Evolutionary conservation across 2,113 vertebrate species (phyloP).

Genomic region (Calcarius ornatus): DNA sequence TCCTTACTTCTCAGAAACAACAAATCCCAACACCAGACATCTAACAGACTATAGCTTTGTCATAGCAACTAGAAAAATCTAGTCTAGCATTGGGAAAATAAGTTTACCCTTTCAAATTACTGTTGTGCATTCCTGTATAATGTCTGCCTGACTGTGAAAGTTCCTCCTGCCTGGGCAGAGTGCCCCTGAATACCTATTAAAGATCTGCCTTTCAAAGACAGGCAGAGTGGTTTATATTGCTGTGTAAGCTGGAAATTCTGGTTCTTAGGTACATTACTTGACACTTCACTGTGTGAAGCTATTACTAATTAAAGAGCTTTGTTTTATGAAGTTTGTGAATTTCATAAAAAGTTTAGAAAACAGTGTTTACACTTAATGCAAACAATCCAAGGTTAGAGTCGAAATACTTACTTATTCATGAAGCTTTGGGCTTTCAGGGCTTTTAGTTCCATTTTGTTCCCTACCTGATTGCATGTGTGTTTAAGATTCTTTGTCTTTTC

Average conservation of each 20-base stretch:
- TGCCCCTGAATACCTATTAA: neutral
- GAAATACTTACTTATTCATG: neutral
- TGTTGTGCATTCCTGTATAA: neutral
- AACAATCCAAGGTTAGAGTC: neutral
- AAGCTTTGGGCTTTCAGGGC: neutral
- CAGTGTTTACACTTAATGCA: neutral
- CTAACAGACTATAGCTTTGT: neutral
- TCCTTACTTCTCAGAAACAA: neutral
- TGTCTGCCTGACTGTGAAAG: neutral
- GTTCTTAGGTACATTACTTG: neutral
- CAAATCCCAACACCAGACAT: neutral
- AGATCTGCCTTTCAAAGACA: neutral
- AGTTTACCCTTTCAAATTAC: neutral
- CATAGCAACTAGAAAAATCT: neutral
- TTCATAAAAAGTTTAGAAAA: slow-evolving; percentile 1
- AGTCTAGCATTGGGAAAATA: neutral
- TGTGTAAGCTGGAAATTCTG: slow-evolving; percentile 1
- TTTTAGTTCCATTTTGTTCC: neutral
- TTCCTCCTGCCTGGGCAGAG: neutral
- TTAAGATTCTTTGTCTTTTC: neutral
- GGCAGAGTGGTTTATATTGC: neutral
- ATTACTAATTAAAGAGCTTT: slow-evolving; percentile 27
- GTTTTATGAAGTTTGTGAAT: neutral
- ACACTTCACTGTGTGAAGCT: neutral
- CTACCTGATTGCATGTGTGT: neutral